Base-by-base conservation (phyloP, 30 jellyfish, hydroid and myxozoan genomes). In the Sanderia malayensis region DNA sequence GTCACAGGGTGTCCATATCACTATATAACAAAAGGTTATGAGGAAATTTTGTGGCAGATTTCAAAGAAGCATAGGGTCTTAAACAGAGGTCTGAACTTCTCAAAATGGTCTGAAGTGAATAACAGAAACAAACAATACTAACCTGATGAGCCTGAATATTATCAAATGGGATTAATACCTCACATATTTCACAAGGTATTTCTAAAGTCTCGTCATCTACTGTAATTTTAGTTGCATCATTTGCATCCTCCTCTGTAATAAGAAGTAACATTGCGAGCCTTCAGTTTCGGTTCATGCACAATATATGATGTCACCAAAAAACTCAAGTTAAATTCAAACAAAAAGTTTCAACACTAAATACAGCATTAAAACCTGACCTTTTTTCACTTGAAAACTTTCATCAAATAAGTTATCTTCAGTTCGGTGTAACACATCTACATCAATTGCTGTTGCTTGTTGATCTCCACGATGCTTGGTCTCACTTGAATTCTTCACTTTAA, bases 131-230 rank as follows among this genome's bases (percentile, higher is more conserved):
- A n/a, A n/a, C n/a, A n/a, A n/a, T n/a, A n/a, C n/a, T 31, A 20
- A 75, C 87, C 87, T 75, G 87, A 46, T 75, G 87, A 8, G 20
- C 30, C 13, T 41, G 71, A 20, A 75, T 25, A 11, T 46, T 63
- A 26, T 34, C 29, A 22, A 31, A 10, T 6, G 79, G 44, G 1
- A 78, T 30, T 55, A 33, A 33, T 2, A 37, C 59, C 2, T 49
- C 89, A 46, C 82, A 78, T 23, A 78, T 67, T 58, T 67, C 87
- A 45, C 87, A 75, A 0, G 87, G 87, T 1, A 75, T 31, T n/a
- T 60, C 61, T 22, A 74, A 58, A 13, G 23, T 41, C n/a, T 61
- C 44, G 49, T 27, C 64, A 6, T 45, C 76, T n/a, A 41, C 13
- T 37, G 52, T 37, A 37, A 37, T 4, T 37, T 4, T 13, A 37